phyloP scores from a whole-genome alignment of 2,888 invertebrate genomes.

The Hylaea fasciaria region DNA sequence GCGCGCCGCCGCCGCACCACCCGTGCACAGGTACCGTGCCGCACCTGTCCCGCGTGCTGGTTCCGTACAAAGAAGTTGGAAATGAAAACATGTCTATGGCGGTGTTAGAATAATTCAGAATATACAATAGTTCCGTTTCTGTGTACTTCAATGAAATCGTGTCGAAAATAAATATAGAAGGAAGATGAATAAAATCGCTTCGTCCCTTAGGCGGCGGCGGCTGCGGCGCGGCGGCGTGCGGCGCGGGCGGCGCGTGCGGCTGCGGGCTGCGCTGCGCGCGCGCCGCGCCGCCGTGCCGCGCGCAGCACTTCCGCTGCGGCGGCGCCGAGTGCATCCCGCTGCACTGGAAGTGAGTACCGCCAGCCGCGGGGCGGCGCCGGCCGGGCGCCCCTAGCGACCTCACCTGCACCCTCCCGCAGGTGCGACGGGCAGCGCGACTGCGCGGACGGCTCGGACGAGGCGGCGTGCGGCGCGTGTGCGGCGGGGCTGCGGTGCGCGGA shows the following conservation, averaged over 20 bases:
- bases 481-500: constrained; percentile 87
- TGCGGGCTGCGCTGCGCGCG: constrained; percentile 87
- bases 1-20: constrained; percentile 84
- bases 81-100: too few relatives aligned
- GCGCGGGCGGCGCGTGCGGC: constrained; percentile 88
- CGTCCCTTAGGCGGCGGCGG: constrained; percentile 76
- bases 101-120: too few relatives aligned
- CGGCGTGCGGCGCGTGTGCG: constrained; percentile 88
- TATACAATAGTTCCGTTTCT: too few relatives aligned
- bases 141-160: too few relatives aligned
- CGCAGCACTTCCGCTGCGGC: constrained; percentile 87
- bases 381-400: background rate
- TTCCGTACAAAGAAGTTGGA: too few relatives aligned
- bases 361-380: too few relatives aligned
- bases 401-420: constrained; percentile 54
- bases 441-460: constrained; percentile 90
- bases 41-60: constrained; percentile 86
- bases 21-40: constrained; percentile 80
- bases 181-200: background rate
- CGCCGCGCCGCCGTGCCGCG: constrained; percentile 84
- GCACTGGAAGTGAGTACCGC: constrained; percentile 65
- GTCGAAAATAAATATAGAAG: too few relatives aligned
- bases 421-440: constrained; percentile 94
- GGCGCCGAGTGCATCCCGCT: constrained; percentile 61
- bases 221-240: constrained; percentile 84